Evolutionary conservation across 1,140 invertebrate species (phyloP).

Genomic region (Ceratosolen fusciceps): DNA sequence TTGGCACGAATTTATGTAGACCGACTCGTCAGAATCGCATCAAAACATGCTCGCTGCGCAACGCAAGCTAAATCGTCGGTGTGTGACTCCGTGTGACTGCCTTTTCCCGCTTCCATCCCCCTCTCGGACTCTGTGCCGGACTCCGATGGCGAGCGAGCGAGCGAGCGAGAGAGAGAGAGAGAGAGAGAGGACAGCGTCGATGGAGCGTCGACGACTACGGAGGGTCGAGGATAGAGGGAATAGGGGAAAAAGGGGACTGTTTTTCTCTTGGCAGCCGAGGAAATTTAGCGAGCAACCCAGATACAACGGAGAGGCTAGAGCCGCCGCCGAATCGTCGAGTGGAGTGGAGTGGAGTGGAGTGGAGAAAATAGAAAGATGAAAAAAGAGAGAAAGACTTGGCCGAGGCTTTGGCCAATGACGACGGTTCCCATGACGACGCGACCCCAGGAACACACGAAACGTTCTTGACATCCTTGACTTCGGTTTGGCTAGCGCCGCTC

Average conservation of each 20-base stretch:
- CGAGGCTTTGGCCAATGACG: constrained; percentile 61
- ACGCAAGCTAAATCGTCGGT: too few species aligned
- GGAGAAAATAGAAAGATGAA: constrained; percentile 48
- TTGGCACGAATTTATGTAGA: constrained; percentile 27
- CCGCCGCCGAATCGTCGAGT: too few species aligned
- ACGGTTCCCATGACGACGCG: constrained; percentile 68
- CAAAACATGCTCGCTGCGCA: constrained; percentile 32
- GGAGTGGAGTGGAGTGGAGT: neutral
- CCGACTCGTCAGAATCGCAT: constrained; percentile 29
- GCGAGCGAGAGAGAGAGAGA: too few species aligned
- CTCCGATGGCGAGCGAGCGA: too few species aligned
- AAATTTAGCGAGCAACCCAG: constrained; percentile 40
- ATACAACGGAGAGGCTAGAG: neutral
- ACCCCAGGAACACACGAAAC: constrained; percentile 59
- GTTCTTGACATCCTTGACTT: constrained; percentile 66
- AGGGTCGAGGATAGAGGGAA: neutral
- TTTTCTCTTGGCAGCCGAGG: constrained; percentile 25
- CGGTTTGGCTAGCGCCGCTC: constrained; percentile 53
- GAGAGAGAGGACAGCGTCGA: neutral
- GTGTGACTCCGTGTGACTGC: too few species aligned
- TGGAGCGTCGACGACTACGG: neutral
- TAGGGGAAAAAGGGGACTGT: constrained; percentile 6
- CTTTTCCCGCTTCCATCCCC: too few species aligned
- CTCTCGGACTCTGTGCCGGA: too few species aligned
- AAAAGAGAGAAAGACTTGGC: constrained; percentile 35